These are phyloP conservation scores for Onychorhynchus coronatus DNA, from an alignment of 2,113 vertebrate genomes.

Conservation along the genomic window DNA sequence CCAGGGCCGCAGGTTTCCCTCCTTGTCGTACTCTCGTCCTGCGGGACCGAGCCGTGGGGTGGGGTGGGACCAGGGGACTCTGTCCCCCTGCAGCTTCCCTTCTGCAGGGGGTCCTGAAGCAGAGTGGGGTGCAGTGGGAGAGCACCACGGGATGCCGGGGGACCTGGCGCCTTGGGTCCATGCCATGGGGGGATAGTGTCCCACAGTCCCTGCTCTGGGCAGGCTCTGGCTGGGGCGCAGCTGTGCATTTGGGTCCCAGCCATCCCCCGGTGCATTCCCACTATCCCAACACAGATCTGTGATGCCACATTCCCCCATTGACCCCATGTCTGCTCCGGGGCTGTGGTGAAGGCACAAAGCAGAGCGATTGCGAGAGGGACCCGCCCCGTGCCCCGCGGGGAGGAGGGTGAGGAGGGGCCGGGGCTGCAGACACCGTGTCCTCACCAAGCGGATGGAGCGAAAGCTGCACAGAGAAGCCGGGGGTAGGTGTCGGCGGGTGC, in stretches of 20 bases:
- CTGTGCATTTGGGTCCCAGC: accelerated
- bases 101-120: background rate
- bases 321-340: background rate
- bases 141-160: background rate
- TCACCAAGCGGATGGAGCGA: slow-evolving; percentile 66
- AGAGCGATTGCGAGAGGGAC: background rate
- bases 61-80: background rate
- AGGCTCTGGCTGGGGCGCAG: background rate
- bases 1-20: slow-evolving; percentile 92
- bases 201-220: background rate
- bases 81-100: background rate
- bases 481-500: slow-evolving; percentile 37
- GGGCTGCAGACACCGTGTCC: slow-evolving; percentile 39
- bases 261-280: background rate
- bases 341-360: background rate
- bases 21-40: slow-evolving; percentile 95
- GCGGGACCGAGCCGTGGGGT: background rate
- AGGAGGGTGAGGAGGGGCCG: background rate
- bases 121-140: background rate
- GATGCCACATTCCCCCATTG: background rate
- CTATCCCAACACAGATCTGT: background rate
- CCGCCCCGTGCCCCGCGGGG: background rate
- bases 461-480: slow-evolving; percentile 68
- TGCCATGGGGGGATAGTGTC: background rate
- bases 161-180: background rate